Conservation (phyloP, 2,797 vertebrate genomes). For the Anguilla obscura region DNA sequence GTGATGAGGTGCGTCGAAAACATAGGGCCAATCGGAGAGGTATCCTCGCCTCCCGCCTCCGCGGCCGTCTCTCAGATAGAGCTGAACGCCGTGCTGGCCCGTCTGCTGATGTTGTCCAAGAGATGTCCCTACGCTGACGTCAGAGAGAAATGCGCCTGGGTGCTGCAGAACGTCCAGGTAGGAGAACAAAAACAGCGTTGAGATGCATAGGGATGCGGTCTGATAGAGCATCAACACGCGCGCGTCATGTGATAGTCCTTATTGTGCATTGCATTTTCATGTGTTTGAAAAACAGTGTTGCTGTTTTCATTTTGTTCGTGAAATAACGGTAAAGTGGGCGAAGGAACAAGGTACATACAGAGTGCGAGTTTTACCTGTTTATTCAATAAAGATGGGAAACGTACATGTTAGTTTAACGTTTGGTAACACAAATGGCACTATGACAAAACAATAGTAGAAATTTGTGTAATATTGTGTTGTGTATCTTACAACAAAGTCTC, state of each 20-base stretch:
- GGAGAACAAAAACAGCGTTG: slow-evolving; percentile 48
- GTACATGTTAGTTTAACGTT: background rate
- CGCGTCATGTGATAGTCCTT: background rate
- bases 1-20: slow-evolving; percentile 76
- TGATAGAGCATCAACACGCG: background rate
- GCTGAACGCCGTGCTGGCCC: slow-evolving; percentile 80
- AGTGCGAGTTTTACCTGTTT: background rate
- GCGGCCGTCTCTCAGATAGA: slow-evolving; percentile 59
- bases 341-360: slow-evolving; percentile 36
- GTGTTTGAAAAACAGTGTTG: background rate
- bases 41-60: slow-evolving; percentile 41
- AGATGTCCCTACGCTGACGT: slow-evolving; percentile 88
- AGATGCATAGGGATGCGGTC: background rate
- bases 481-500: background rate
- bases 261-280: background rate
- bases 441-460: background rate
- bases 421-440: too few relatives aligned
- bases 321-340: slow-evolving; percentile 44
- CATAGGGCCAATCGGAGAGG: slow-evolving; percentile 59
- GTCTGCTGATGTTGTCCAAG: slow-evolving; percentile 89
- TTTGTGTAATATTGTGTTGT: background rate
- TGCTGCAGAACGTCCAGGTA: slow-evolving; percentile 86
- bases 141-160: slow-evolving; percentile 73
- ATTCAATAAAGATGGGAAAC: background rate
- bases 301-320: slow-evolving; percentile 25